These are phyloP conservation scores for Macroteleia sp. DNA, from an alignment of 2,888 invertebrate genomes.

Conservation along the genomic window DNA sequence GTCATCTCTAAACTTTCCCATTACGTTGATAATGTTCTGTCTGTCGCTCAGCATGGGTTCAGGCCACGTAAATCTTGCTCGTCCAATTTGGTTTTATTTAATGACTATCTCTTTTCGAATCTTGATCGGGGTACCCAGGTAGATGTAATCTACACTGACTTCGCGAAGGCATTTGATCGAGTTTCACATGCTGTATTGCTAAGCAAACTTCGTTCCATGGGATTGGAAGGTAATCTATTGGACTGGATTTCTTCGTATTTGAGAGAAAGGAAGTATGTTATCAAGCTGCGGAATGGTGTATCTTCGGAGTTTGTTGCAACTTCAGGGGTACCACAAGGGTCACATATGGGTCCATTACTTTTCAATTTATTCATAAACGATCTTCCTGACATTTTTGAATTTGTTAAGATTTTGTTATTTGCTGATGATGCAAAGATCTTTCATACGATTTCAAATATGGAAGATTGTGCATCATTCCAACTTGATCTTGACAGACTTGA, in stretches of 20 bases:
- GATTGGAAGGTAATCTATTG: not conserved
- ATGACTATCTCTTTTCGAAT: slow-evolving; percentile 1
- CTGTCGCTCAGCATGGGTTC: slow-evolving; percentile 18
- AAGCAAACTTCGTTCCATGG: not conserved
- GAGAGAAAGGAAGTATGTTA: not conserved
- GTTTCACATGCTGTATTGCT: slow-evolving; percentile 12
- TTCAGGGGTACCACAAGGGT: too few species aligned
- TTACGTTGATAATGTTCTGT: not conserved
- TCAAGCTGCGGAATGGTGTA: not conserved
- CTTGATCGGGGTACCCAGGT: not conserved
- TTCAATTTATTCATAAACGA: too few species aligned
- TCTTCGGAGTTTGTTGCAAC: not conserved
- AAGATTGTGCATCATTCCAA: too few species aligned
- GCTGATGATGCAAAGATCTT: too few species aligned
- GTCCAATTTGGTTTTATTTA: slow-evolving; percentile 10
- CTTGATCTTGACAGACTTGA: too few species aligned
- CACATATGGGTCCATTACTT: not conserved
- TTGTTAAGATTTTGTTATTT: too few species aligned
- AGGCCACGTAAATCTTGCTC: not conserved
- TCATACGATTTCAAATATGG: too few species aligned
- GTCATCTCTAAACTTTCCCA: not conserved
- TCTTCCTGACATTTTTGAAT: too few species aligned
- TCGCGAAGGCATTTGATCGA: slow-evolving; percentile 19
- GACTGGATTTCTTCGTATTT: slow-evolving; percentile 17
- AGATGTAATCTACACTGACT: slow-evolving; percentile 10